Evolutionary conservation across 2,113 vertebrate genomes (phyloP).

Genomic region (Colaptes auratus): DNA sequence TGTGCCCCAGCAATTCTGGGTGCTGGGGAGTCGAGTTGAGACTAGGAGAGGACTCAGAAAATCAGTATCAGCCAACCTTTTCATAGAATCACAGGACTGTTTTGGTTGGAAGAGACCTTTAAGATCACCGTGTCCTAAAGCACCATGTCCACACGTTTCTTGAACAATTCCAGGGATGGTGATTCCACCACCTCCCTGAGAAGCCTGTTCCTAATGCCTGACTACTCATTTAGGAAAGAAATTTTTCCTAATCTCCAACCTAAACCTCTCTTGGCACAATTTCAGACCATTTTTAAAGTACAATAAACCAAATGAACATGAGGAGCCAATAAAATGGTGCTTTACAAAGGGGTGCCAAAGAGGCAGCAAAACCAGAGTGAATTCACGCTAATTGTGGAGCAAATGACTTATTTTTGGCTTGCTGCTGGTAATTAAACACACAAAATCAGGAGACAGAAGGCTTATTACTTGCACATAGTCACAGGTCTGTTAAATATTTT

Average conservation of each 20-base stretch:
- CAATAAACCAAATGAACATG: not conserved
- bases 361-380: not conserved
- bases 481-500: constrained; percentile 1
- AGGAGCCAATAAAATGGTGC: not conserved
- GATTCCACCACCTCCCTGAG: no score
- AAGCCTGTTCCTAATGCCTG: no score
- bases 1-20: not conserved
- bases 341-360: not conserved
- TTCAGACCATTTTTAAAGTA: not conserved
- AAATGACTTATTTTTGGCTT: not conserved
- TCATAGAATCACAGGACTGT: no score
- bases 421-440: not conserved
- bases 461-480: not conserved
- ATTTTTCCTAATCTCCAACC: no score
- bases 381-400: constrained; percentile 12
- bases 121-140: no score
- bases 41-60: not conserved
- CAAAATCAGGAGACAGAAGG: constrained; percentile 8
- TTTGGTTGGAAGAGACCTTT: no score
- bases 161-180: no score
- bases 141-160: no score
- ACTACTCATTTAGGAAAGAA: no score
- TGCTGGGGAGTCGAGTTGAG: not conserved
- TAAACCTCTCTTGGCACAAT: no score
- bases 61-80: not conserved